phyloP scores from a whole-genome alignment of 1,140 invertebrate species.

The Sinella curviseta region DNA sequence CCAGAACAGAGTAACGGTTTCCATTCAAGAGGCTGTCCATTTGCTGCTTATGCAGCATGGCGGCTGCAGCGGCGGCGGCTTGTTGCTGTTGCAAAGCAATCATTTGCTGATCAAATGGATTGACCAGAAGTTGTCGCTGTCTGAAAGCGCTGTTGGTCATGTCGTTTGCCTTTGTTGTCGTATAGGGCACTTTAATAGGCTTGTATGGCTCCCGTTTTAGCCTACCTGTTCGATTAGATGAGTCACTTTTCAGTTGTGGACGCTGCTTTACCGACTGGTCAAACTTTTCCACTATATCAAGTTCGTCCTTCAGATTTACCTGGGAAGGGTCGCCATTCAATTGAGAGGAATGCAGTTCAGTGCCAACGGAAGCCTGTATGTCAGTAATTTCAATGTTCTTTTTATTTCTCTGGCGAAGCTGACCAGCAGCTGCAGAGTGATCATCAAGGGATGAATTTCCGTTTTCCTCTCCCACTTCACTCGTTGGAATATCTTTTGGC shows the following conservation, averaged over 20 bases:
- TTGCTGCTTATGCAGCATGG: slow-evolving; percentile 1
- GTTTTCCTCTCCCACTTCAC: no score
- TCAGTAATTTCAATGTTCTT: neutral
- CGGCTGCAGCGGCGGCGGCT: slow-evolving; percentile 3
- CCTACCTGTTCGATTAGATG: neutral
- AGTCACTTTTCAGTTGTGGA: neutral
- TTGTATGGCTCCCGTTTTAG: neutral
- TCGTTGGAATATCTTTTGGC: no score
- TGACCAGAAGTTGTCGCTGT: neutral
- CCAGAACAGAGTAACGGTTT: neutral
- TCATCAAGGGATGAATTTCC: no score
- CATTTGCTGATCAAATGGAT: slow-evolving; percentile 7
- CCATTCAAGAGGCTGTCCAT: neutral
- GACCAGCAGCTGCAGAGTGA: no score
- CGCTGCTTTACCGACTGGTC: neutral
- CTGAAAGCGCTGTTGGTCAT: neutral
- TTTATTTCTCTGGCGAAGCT: neutral
- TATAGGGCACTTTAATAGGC: neutral
- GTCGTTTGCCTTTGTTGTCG: no score
- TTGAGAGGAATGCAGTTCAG: neutral
- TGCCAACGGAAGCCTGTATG: neutral
- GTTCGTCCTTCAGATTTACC: neutral
- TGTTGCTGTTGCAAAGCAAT: neutral
- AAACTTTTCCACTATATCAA: neutral
- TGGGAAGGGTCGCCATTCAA: neutral